These are phyloP conservation scores for Spea hammondii DNA, from an alignment of 2,797 vertebrate genomes.

Conservation along the genomic window DNA sequence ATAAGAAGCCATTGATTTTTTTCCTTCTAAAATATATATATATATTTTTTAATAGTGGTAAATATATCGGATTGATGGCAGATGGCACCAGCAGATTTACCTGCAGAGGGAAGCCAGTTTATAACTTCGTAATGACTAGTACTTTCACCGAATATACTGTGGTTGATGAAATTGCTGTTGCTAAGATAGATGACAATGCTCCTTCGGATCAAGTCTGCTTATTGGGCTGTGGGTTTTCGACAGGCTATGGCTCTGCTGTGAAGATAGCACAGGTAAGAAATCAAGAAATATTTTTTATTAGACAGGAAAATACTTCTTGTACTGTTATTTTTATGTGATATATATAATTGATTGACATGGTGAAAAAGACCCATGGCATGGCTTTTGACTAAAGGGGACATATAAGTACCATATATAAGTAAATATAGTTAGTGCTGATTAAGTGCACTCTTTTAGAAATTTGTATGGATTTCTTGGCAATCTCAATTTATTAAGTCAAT, in stretches of 20 bases:
- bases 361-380: no score
- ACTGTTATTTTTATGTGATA: background rate
- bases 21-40: conserved; percentile 25
- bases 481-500: no score
- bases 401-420: no score
- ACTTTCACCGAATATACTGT: conserved; percentile 79
- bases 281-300: background rate
- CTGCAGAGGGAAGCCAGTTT: conserved; percentile 68
- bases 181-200: conserved; percentile 69
- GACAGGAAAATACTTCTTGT: background rate
- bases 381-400: no score
- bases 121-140: conserved; percentile 65
- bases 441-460: no score
- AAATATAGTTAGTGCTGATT: no score
- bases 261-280: conserved; percentile 72
- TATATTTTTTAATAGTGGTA: fast-evolving
- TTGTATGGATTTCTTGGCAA: no score
- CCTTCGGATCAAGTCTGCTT: conserved; percentile 77
- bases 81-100: conserved; percentile 70
- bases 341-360: no score
- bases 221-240: conserved; percentile 78
- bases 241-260: conserved; percentile 77
- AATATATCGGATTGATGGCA: conserved; percentile 42
- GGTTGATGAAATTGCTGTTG: conserved; percentile 64
- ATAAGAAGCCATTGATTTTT: conserved; percentile 26